These are phyloP conservation scores for Cheilosia pagana DNA, from an alignment of 2,888 invertebrate species.

Conservation along the genomic window DNA sequence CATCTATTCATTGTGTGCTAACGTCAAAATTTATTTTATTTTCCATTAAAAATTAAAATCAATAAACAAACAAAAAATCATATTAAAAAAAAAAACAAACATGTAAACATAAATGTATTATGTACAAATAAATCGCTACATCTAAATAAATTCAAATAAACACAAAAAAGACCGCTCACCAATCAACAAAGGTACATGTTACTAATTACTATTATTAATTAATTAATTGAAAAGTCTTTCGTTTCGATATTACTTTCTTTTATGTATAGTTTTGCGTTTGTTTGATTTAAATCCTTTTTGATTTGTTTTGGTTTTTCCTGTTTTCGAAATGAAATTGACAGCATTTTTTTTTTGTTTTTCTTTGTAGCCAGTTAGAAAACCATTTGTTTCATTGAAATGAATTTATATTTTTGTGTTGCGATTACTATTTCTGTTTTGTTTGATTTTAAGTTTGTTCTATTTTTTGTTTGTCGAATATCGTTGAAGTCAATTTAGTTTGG, in stretches of 20 bases:
- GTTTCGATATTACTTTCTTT: slow-evolving; percentile 18
- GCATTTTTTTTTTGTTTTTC: slow-evolving; percentile 34
- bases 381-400: slow-evolving; percentile 23
- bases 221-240: slow-evolving; percentile 48
- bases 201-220: slow-evolving; percentile 67
- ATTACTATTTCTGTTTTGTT: slow-evolving; percentile 18
- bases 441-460: neutral
- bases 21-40: slow-evolving; percentile 75
- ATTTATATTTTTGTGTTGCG: slow-evolving; percentile 23
- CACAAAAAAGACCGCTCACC: slow-evolving; percentile 82
- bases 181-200: slow-evolving; percentile 83
- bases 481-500: slow-evolving; percentile 48
- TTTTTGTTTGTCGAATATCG: slow-evolving; percentile 8
- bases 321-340: slow-evolving; percentile 8
- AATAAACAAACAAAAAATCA: slow-evolving; percentile 47
- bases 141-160: slow-evolving; percentile 74
- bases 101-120: slow-evolving; percentile 76
- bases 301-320: slow-evolving; percentile 7
- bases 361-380: slow-evolving; percentile 39
- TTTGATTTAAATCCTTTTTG: slow-evolving; percentile 16
- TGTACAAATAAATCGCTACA: slow-evolving; percentile 75
- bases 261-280: slow-evolving; percentile 21
- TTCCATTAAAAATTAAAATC: slow-evolving; percentile 55
- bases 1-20: slow-evolving; percentile 80
- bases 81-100: slow-evolving; percentile 47